Evolutionary conservation across 2,113 vertebrate genomes (phyloP).

Genomic region (Upupa epops): DNA sequence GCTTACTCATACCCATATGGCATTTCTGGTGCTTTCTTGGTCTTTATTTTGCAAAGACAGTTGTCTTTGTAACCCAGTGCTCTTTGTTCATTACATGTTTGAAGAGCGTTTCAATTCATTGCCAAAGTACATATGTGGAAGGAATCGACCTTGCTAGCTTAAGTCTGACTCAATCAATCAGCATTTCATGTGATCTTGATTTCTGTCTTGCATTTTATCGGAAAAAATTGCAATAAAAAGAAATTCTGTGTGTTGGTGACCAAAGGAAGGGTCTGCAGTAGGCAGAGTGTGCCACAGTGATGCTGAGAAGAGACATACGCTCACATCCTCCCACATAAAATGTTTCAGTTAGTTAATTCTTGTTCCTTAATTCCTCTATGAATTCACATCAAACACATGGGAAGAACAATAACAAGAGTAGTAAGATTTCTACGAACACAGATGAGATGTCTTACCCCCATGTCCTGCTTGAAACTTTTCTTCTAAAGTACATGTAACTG

Average conservation of each 20-base stretch:
- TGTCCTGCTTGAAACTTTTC: not conserved
- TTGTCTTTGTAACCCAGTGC: not conserved
- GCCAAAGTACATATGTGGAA: not conserved
- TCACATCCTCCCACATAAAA: not conserved
- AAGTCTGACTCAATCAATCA: not conserved
- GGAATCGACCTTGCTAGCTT: not conserved
- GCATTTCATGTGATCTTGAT: not conserved
- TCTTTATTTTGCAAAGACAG: not conserved
- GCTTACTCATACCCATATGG: not conserved
- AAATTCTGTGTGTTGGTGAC: not conserved
- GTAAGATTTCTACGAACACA: not conserved
- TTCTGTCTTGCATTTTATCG: not conserved
- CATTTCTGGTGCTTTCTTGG: not conserved
- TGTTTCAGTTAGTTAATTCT: not conserved
- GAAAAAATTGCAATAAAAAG: not conserved
- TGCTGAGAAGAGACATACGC: not conserved
- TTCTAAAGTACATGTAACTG: not conserved
- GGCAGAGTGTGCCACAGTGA: not conserved
- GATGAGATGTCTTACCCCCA: not conserved
- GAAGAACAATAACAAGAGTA: not conserved
- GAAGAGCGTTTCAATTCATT: not conserved
- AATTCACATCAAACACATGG: not conserved
- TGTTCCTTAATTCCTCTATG: not conserved
- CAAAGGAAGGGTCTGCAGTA: not conserved
- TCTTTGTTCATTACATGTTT: not conserved